Evolutionary conservation across 2,113 vertebrate species (phyloP), one percentile per base, ranked within the genome.

Genomic region (Megaceryle maxima): DNA sequence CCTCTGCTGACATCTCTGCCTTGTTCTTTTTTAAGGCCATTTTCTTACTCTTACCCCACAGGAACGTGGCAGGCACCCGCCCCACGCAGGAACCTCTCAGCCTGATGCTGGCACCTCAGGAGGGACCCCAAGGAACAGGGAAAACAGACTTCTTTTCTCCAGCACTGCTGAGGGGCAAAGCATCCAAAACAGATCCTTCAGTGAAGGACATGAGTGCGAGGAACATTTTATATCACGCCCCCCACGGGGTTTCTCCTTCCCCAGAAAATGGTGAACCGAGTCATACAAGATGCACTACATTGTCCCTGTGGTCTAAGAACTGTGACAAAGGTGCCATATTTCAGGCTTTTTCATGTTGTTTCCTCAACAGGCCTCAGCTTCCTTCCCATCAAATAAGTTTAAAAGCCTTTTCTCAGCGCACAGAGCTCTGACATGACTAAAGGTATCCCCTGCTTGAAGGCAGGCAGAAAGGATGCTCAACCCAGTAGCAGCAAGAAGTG

Each of bases 121-220:
- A 55, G 29, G 35, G 39, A 33, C 50, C 5, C 28, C 4, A 0
- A 50, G 48, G 28, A 57, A 20, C 33, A 13, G n/a, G 7, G 16
- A 31, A 41, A 88, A 10, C 1, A 3, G 39, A 5, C 10, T 9
- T 60, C 25, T 44, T 28, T 50, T 25, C 33, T 20, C 70, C 72
- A 51, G 35, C 12, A 31, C 11, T 5, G 13, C 33, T 24, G 17
- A 60, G 51, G 60, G 44, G 37, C 29, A 83, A n/a, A 60, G 2
- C 31, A 70, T 11, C 14, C 41, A 64, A 57, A 57, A 11, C 17
- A 57, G 21, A n/a, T 8, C 51, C 33, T 39, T 57, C 1, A 0
- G 4, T 19, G 46, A 57, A 44, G 43, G 50, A 62, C 1, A 0
- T 4, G 17, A 57, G 16, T 1, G 5, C 0, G 0, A 55, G 39